These are phyloP conservation scores for Calephelis virginiensis DNA, from an alignment of 1,140 invertebrate genomes.

Conservation along the genomic window DNA sequence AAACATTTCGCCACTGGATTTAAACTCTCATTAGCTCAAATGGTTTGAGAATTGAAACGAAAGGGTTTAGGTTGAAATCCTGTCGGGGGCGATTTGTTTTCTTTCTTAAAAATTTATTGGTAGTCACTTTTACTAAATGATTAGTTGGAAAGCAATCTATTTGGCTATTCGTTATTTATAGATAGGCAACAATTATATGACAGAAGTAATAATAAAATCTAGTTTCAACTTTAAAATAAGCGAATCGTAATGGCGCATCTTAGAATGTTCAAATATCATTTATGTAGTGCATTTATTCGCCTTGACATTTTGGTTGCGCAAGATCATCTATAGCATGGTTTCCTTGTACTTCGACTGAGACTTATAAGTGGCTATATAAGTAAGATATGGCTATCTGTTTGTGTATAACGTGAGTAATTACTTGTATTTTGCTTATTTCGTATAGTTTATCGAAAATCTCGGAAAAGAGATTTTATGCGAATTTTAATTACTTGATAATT, in stretches of 20 bases:
- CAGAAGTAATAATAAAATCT: no score
- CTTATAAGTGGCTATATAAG: not conserved
- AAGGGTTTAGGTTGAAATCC: no score
- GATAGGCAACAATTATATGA: no score
- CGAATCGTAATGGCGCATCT: constrained; percentile 5
- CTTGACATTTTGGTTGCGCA: constrained; percentile 31
- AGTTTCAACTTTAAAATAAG: not conserved
- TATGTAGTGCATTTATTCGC: constrained; percentile 23
- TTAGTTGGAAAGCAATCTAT: no score
- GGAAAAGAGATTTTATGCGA: not conserved
- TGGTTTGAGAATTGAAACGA: no score
- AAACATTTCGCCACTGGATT: no score
- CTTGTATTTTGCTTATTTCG: not conserved
- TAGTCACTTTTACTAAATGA: no score
- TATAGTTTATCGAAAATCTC: not conserved
- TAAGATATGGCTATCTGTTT: constrained; percentile 3
- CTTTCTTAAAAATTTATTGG: no score
- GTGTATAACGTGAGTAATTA: not conserved
- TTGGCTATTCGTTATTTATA: no score
- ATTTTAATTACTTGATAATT: no score
- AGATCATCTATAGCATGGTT: constrained; percentile 19
- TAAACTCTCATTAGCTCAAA: no score
- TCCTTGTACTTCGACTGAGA: constrained; percentile 6
- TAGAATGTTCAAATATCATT: constrained; percentile 18
- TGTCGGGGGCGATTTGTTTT: no score